phyloP scores from a whole-genome alignment of 2,888 invertebrate species.

The Macrophya annulata region DNA sequence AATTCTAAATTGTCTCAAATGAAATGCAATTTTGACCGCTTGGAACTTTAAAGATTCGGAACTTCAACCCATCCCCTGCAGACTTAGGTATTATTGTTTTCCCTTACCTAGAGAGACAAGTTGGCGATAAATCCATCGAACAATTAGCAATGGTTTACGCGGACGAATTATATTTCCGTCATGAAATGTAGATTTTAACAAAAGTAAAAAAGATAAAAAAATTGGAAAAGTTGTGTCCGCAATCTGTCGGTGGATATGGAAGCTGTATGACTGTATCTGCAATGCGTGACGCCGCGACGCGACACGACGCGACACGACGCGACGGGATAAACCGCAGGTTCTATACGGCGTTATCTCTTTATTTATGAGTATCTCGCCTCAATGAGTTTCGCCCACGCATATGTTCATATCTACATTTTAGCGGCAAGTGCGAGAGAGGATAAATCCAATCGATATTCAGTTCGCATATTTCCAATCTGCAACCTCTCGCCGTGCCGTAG shows the following conservation, averaged over 20 bases:
- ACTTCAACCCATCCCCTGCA: not conserved
- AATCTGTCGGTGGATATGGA: not conserved
- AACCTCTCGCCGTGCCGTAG: slow-evolving; percentile 9
- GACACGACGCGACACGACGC: too few relatives aligned
- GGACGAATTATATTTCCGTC: not conserved
- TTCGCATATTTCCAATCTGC: slow-evolving; percentile 42
- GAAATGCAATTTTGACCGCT: too few relatives aligned
- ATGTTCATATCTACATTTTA: too few relatives aligned
- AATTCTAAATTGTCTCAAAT: too few relatives aligned
- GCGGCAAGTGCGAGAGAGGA: not conserved
- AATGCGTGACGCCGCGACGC: not conserved
- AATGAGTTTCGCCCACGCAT: not conserved
- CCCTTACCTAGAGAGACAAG: not conserved
- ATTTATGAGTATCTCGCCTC: slow-evolving; percentile 63
- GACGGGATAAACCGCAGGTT: not conserved
- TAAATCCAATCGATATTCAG: slow-evolving; percentile 38
- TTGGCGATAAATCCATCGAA: not conserved
- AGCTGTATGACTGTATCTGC: not conserved
- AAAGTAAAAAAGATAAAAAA: too few relatives aligned
- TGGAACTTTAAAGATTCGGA: too few relatives aligned
- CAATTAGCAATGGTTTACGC: not conserved
- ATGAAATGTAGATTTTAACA: not conserved
- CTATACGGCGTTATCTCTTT: slow-evolving; percentile 68
- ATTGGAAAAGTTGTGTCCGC: not conserved
- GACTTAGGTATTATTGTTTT: not conserved